phyloP scores from a whole-genome alignment of 2,113 vertebrate genomes.

The Scophthalmus maximus region DNA sequence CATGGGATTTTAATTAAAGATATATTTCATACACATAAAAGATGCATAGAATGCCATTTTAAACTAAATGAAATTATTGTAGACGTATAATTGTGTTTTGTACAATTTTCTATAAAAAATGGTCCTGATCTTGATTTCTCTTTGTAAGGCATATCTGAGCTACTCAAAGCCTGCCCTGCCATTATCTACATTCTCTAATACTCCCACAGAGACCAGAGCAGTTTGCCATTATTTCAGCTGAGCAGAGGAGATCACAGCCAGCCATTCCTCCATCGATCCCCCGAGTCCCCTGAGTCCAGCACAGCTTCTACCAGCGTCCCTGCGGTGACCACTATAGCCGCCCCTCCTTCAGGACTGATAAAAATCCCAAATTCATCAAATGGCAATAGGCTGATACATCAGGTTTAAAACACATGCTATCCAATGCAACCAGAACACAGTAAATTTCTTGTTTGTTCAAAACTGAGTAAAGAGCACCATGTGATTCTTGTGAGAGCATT shows the following conservation, averaged over 20 bases:
- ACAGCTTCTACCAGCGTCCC: slow-evolving; percentile 23
- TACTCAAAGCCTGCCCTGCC: slow-evolving; percentile 16
- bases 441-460: too few relatives aligned
- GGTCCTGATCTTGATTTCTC: background rate
- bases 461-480: too few relatives aligned
- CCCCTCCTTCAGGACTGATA: slow-evolving; percentile 42
- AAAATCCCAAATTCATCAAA: slow-evolving; percentile 47
- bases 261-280: slow-evolving; percentile 51
- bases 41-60: background rate
- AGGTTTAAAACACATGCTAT: background rate
- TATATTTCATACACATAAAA: background rate
- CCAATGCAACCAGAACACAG: too few relatives aligned
- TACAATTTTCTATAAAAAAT: background rate
- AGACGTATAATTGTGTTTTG: background rate
- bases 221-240: slow-evolving; percentile 54
- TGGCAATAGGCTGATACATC: slow-evolving; percentile 19
- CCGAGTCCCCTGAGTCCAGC: slow-evolving; percentile 29
- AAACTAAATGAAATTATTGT: background rate
- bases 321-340: slow-evolving; percentile 7
- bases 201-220: slow-evolving; percentile 57
- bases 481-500: too few relatives aligned
- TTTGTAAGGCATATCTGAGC: slow-evolving; percentile 23
- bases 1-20: background rate
- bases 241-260: slow-evolving; percentile 51
- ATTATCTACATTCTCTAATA: slow-evolving; percentile 52